These are phyloP conservation scores for Steinernema carpocapsae DNA, from an alignment of 2,888 invertebrate species.

Conservation along the genomic window DNA sequence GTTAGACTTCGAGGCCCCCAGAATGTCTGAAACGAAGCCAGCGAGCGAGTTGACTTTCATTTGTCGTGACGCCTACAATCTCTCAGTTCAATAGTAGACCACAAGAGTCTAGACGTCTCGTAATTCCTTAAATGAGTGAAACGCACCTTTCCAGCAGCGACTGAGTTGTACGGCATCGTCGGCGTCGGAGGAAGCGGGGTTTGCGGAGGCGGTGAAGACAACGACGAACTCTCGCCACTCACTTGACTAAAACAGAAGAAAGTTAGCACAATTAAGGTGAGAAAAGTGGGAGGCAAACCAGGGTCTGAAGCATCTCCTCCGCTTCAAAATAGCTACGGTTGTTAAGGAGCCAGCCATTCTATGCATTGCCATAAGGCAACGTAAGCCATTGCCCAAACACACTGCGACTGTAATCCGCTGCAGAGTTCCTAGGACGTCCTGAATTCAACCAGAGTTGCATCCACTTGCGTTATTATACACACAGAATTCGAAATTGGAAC, in stretches of 20 bases:
- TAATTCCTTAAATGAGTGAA: too few relatives aligned
- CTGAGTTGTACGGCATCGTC: conserved; percentile 65
- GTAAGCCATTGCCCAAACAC: conserved; percentile 20
- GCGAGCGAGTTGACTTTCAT: too few relatives aligned
- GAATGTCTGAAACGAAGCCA: too few relatives aligned
- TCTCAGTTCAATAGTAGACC: too few relatives aligned
- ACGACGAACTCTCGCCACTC: conserved; percentile 45
- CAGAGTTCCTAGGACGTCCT: too few relatives aligned
- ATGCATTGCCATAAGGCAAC: conserved; percentile 34
- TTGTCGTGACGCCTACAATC: too few relatives aligned
- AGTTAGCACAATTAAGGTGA: not conserved
- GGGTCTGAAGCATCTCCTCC: not conserved
- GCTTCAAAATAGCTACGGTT: conserved; percentile 18
- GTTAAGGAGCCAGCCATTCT: conserved; percentile 27
- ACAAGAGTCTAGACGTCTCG: too few relatives aligned
- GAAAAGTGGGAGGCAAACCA: not conserved
- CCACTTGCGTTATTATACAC: too few relatives aligned
- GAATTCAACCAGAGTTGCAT: too few relatives aligned
- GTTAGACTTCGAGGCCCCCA: too few relatives aligned
- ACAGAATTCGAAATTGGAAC: too few relatives aligned
- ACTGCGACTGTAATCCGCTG: not conserved
- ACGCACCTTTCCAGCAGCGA: conserved; percentile 57
- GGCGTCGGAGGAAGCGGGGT: conserved; percentile 60
- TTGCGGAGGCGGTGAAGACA: conserved; percentile 49
- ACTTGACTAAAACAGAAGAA: conserved; percentile 41